These are phyloP conservation scores for Blera fallax DNA, from an alignment of 2,888 invertebrate species.

Conservation along the genomic window DNA sequence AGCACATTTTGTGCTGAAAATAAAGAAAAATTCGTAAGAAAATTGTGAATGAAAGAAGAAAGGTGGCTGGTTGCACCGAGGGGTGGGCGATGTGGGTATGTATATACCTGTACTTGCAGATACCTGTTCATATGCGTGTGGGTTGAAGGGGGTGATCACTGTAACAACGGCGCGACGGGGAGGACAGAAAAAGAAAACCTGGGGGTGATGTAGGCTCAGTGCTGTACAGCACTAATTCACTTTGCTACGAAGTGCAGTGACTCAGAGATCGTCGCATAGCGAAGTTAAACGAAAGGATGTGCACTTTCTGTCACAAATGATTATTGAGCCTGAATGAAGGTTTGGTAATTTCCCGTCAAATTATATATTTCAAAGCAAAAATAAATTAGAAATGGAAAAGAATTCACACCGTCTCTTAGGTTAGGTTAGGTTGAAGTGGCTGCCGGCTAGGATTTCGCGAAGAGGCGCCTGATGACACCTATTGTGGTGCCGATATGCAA, in stretches of 20 bases:
- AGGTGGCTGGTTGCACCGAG: conserved; percentile 8
- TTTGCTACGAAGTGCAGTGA: neutral
- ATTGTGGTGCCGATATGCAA: too few species aligned
- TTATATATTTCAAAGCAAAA: too few species aligned
- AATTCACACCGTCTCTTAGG: too few species aligned
- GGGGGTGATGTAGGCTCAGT: conserved; percentile 12
- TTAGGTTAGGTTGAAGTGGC: too few species aligned
- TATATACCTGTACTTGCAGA: too few species aligned
- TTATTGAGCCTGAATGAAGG: too few species aligned
- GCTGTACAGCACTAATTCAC: neutral
- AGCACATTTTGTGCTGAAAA: conserved; percentile 33
- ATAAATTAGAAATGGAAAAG: too few species aligned
- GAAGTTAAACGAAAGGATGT: too few species aligned
- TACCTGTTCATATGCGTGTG: conserved; percentile 10
- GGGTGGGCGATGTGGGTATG: neutral
- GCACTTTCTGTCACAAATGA: too few species aligned
- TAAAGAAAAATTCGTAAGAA: conserved; percentile 40
- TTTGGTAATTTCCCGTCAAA: too few species aligned
- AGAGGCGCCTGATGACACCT: too few species aligned
- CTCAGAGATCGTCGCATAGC: neutral
- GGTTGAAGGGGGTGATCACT: neutral
- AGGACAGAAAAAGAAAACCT: neutral
- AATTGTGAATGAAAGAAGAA: conserved; percentile 55
- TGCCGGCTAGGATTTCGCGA: too few species aligned
- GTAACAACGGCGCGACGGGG: neutral